Evolutionary conservation across 2,113 vertebrate species (phyloP).

Genomic region (Anas platyrhynchos): DNA sequence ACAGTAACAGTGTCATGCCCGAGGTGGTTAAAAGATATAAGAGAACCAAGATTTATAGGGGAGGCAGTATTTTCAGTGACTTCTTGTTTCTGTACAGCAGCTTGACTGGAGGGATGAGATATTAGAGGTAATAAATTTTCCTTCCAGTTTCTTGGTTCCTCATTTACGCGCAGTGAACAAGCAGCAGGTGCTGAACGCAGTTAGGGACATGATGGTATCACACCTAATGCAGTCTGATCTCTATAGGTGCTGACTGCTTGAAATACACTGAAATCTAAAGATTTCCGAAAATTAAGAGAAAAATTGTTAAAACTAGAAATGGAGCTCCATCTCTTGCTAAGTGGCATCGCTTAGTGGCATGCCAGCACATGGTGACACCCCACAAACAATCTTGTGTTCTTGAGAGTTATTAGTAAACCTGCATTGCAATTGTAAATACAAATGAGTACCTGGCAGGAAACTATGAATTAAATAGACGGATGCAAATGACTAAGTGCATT

Average conservation of each 20-base stretch:
- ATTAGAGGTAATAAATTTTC: not conserved
- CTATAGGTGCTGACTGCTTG: not conserved
- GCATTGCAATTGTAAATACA: conserved; percentile 7
- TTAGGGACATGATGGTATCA: not conserved
- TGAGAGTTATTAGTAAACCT: not conserved
- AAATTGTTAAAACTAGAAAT: not conserved
- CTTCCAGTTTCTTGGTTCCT: not conserved
- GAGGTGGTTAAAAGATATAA: not conserved
- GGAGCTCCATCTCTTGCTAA: not conserved
- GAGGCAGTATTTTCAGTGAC: not conserved
- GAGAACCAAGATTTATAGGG: not conserved
- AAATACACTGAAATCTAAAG: not conserved
- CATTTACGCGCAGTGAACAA: not conserved
- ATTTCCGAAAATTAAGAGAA: not conserved
- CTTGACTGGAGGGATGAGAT: not conserved
- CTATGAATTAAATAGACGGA: not conserved
- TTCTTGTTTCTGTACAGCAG: not conserved
- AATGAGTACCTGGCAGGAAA: not conserved
- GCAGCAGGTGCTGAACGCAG: not conserved
- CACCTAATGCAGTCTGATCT: not conserved
- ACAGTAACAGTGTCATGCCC: not conserved
- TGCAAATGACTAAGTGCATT: not conserved
- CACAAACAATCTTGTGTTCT: not conserved
- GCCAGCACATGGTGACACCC: not conserved
- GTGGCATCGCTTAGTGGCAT: not conserved